phyloP scores from a whole-genome alignment of 2,888 invertebrate genomes.

The Dryobotodes eremita region DNA sequence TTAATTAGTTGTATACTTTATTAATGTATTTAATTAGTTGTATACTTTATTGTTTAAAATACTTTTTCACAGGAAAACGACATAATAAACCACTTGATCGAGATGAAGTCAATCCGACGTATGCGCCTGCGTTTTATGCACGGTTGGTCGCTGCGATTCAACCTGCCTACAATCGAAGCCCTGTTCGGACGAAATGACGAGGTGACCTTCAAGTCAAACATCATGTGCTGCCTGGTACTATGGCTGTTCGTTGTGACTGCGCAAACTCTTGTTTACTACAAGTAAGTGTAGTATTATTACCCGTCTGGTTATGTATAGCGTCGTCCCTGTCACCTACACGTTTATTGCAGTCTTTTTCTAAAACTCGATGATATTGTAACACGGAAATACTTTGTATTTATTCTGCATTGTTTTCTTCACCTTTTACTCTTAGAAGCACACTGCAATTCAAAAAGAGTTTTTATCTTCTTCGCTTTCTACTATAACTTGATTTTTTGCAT shows the following conservation, averaged over 20 bases:
- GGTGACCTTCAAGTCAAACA: conserved; percentile 98
- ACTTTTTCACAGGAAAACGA: conserved; percentile 92
- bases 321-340: not conserved
- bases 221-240: conserved; percentile 97
- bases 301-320: not conserved
- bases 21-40: not conserved
- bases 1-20: too few species aligned
- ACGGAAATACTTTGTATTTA: not conserved
- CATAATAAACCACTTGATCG: conserved; percentile 95
- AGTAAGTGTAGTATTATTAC: conserved; percentile 85
- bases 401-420: not conserved
- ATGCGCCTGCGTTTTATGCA: conserved; percentile 97
- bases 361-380: not conserved
- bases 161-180: conserved; percentile 94
- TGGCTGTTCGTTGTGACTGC: conserved; percentile 96
- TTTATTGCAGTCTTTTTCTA: not conserved
- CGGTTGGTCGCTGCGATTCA: conserved; percentile 96
- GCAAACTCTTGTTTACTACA: conserved; percentile 93
- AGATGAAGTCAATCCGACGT: conserved; percentile 96
- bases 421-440: not conserved
- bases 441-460: not conserved
- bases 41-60: not conserved
- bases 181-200: conserved; percentile 96
- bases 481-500: not conserved
- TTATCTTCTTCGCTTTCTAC: not conserved